These are phyloP conservation scores for Addax nasomaculatus DNA, from an alignment of 2,113 vertebrate species.

Conservation along the genomic window DNA sequence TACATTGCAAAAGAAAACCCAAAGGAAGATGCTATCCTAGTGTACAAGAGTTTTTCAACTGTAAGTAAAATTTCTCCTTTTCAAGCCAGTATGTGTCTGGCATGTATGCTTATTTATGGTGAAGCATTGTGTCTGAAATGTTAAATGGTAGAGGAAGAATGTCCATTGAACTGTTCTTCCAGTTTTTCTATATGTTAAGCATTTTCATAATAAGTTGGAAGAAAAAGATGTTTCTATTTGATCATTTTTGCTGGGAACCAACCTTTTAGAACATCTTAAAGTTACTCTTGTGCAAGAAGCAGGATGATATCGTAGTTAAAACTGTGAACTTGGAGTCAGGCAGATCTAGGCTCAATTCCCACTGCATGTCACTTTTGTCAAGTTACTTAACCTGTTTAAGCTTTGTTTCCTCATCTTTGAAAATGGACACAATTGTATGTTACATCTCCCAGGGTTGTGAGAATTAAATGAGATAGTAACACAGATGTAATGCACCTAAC, in stretches of 20 bases:
- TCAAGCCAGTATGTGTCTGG: neutral
- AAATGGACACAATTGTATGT: neutral
- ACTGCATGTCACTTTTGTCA: neutral
- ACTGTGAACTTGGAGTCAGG: slow-evolving; percentile 23
- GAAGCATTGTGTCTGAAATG: neutral
- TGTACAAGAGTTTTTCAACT: neutral
- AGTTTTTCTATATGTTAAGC: slow-evolving; percentile 15
- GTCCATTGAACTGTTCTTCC: neutral
- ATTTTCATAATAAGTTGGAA: neutral
- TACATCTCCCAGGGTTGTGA: neutral
- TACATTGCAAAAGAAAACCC: slow-evolving; percentile 37
- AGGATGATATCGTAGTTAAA: slow-evolving; percentile 20
- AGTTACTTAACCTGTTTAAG: slow-evolving; percentile 1
- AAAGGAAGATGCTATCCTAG: neutral
- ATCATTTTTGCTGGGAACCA: neutral
- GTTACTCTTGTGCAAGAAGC: slow-evolving; percentile 22
- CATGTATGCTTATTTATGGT: neutral
- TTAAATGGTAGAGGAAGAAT: neutral
- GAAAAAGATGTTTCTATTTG: neutral
- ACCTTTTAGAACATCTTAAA: slow-evolving; percentile 24
- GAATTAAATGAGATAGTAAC: slow-evolving; percentile 17
- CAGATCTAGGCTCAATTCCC: neutral
- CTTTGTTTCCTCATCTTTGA: slow-evolving; percentile 23
- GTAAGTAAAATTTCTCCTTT: slow-evolving; percentile 4
- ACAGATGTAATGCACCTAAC: neutral